Percentiles rank a stretch among this genome's conserved stretches.
Conservation (phyloP, 2,113 vertebrate species). For the Erythrocercus mccallii region DNA sequence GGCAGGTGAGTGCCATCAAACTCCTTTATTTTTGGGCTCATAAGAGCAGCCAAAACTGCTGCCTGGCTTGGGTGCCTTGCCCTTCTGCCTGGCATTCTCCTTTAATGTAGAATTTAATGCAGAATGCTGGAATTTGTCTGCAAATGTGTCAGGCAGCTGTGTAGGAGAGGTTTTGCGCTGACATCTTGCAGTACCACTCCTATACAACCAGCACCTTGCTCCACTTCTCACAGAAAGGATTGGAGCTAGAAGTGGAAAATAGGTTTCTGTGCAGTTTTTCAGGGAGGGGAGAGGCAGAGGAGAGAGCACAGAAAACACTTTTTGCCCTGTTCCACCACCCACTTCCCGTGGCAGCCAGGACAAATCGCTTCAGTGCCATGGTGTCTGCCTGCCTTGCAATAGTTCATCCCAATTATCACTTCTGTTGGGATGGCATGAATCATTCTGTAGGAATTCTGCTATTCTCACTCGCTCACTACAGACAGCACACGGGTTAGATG, state of each 20-base stretch:
- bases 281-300: background rate
- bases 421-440: background rate
- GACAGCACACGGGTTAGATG: background rate
- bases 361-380: background rate
- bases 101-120: too few relatives aligned
- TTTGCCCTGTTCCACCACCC: background rate
- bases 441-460: background rate
- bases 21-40: background rate
- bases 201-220: background rate
- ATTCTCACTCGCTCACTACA: background rate
- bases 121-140: conserved; percentile 2
- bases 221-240: background rate
- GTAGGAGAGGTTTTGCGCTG: background rate
- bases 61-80: background rate
- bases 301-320: background rate
- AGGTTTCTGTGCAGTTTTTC: background rate
- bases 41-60: background rate
- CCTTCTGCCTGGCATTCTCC: background rate
- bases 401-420: background rate
- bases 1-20: background rate
- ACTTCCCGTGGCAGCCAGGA: background rate
- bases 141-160: conserved; percentile 18
- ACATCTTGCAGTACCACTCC: background rate
- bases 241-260: background rate
- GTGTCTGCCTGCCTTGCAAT: background rate